These are phyloP conservation scores for Nebria ingens DNA, from an alignment of 1,140 invertebrate species.

Conservation along the genomic window DNA sequence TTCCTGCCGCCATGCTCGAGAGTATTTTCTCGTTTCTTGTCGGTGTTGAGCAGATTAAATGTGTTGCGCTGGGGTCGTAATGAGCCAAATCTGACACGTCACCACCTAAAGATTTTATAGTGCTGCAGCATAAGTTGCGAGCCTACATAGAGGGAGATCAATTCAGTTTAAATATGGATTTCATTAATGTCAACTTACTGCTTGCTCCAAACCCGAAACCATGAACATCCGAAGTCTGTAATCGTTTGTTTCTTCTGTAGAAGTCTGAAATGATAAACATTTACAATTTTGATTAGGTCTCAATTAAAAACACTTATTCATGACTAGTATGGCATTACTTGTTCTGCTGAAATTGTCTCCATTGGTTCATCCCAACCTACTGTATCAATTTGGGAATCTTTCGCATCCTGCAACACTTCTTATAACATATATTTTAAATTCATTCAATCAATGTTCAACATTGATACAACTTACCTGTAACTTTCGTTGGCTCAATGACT, in stretches of 20 bases:
- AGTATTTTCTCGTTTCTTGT: conserved; percentile 78
- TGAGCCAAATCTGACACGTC: conserved; percentile 45
- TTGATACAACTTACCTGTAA: neutral
- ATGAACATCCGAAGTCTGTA: conserved; percentile 19
- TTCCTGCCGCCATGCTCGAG: conserved; percentile 70
- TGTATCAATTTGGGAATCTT: conserved; percentile 39
- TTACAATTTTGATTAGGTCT: too few relatives aligned
- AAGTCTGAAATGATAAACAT: neutral
- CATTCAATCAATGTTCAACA: conserved; percentile 5
- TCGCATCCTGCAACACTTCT: conserved; percentile 20
- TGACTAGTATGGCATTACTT: neutral
- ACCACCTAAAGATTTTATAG: conserved; percentile 55
- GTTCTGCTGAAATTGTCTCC: neutral
- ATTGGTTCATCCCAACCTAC: conserved; percentile 41
- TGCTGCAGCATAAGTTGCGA: neutral
- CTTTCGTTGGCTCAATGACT: too few relatives aligned
- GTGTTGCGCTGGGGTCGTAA: conserved; percentile 60
- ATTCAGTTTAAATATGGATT: neutral
- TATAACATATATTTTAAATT: conserved; percentile 15
- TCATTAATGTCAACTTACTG: neutral
- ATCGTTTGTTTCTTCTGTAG: neutral
- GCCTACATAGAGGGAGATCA: neutral
- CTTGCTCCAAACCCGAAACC: conserved; percentile 24
- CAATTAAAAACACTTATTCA: too few relatives aligned
- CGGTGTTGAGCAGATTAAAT: conserved; percentile 63